Conservation (phyloP, 2,113 vertebrate genomes). For the Nibea coibor region DNA sequence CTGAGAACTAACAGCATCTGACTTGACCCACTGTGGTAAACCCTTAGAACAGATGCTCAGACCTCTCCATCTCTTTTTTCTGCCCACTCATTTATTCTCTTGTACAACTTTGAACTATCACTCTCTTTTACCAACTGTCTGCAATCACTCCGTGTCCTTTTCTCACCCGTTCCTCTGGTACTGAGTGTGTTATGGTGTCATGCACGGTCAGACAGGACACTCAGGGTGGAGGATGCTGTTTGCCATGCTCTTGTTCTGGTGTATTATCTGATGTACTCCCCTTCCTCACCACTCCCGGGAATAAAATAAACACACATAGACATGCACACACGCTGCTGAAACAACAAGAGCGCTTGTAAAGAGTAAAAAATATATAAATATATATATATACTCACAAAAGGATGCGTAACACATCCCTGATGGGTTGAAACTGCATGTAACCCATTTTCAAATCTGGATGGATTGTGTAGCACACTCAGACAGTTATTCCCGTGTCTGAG, state of each 20-base stretch:
- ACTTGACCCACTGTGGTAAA: neutral
- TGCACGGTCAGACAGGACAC: conserved; percentile 36
- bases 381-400: neutral
- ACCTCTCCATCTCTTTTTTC: neutral
- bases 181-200: conserved; percentile 26
- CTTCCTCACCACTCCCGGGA: conserved; percentile 28
- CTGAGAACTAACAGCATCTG: neutral
- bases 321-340: conserved; percentile 14
- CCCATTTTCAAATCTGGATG: conserved; percentile 20
- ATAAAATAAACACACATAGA: conserved; percentile 32
- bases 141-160: neutral
- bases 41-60: neutral
- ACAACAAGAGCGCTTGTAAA: conserved; percentile 35
- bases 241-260: conserved; percentile 45
- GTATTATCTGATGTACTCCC: conserved; percentile 55
- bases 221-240: conserved; percentile 33
- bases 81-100: neutral
- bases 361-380: neutral
- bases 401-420: conserved; percentile 34
- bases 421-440: conserved; percentile 19
- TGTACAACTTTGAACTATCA: neutral
- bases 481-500: conserved; percentile 6
- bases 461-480: conserved; percentile 6
- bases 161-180: neutral
- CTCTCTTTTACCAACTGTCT: conserved; percentile 4